Evolutionary conservation across 2,113 vertebrate genomes (phyloP).

Genomic region (Triplophysa rosa): DNA sequence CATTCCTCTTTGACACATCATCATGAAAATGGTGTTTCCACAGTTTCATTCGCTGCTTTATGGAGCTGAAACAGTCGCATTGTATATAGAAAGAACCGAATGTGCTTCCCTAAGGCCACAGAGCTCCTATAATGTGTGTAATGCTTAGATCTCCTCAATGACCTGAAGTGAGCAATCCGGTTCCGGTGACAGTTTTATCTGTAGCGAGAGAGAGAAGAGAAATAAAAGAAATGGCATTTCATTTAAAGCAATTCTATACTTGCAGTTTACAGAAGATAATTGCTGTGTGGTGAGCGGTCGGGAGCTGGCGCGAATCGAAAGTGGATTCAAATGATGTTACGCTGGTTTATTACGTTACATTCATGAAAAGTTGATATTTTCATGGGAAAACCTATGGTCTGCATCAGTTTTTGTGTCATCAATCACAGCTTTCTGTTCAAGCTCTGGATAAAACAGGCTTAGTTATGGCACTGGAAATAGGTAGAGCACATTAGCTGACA

Average conservation of each 20-base stretch:
- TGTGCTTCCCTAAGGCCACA: slow-evolving; percentile 3
- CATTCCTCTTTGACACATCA: slow-evolving; percentile 3
- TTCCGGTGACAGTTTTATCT: slow-evolving; percentile 21
- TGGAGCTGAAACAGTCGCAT: slow-evolving; percentile 3
- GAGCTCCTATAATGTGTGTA: slow-evolving; percentile 13
- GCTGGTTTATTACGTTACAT: background rate
- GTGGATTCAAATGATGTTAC: background rate
- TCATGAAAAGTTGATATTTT: background rate
- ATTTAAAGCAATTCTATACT: slow-evolving; percentile 16
- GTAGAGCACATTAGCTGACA: background rate
- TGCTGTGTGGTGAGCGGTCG: background rate
- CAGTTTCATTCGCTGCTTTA: slow-evolving; percentile 4
- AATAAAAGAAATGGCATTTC: background rate
- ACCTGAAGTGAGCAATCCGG: background rate
- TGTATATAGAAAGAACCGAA: slow-evolving; percentile 7
- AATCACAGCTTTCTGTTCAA: background rate
- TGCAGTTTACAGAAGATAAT: background rate
- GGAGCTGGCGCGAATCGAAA: background rate
- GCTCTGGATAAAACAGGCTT: background rate
- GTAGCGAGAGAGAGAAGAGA: background rate
- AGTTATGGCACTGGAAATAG: background rate
- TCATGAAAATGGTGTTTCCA: background rate
- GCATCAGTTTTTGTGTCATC: background rate
- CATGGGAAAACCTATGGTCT: background rate
- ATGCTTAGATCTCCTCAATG: slow-evolving; percentile 10